phyloP scores from a whole-genome alignment of 2,113 vertebrate genomes.

The Aldabrachelys gigantea region DNA sequence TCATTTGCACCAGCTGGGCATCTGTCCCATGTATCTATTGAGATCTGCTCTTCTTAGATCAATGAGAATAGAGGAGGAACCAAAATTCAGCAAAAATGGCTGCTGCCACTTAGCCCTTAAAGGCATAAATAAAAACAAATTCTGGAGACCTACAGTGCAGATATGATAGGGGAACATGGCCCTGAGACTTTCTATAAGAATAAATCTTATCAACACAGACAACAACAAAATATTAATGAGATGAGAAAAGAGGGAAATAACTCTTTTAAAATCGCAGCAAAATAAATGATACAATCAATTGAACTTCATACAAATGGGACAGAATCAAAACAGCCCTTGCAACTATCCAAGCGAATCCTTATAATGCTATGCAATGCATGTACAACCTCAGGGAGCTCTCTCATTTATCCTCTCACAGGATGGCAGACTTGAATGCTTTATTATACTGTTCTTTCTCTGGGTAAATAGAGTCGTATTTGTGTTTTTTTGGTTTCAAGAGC shows the following conservation, averaged over 20 bases:
- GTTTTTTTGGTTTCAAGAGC: background rate
- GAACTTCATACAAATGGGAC: rapidly evolving
- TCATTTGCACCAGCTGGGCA: rapidly evolving
- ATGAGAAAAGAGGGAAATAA: background rate
- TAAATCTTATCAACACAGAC: background rate
- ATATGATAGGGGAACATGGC: background rate
- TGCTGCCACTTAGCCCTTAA: background rate
- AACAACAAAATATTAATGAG: background rate
- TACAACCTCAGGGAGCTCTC: background rate
- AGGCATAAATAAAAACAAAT: background rate
- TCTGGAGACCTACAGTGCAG: background rate
- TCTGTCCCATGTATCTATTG: background rate
- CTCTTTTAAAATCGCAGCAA: background rate
- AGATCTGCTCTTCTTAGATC: background rate
- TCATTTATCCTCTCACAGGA: background rate
- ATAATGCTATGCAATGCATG: background rate
- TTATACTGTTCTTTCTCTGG: constrained; percentile 19
- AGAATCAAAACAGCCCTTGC: background rate
- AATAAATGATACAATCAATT: rapidly evolving
- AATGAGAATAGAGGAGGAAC: background rate
- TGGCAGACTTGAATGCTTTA: rapidly evolving
- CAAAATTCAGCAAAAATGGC: background rate
- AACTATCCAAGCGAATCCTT: background rate
- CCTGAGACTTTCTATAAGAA: background rate
- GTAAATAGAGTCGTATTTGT: constrained; percentile 28